Conservation (phyloP, 2,113 vertebrate species). For the Chrysemys picta region DNA sequence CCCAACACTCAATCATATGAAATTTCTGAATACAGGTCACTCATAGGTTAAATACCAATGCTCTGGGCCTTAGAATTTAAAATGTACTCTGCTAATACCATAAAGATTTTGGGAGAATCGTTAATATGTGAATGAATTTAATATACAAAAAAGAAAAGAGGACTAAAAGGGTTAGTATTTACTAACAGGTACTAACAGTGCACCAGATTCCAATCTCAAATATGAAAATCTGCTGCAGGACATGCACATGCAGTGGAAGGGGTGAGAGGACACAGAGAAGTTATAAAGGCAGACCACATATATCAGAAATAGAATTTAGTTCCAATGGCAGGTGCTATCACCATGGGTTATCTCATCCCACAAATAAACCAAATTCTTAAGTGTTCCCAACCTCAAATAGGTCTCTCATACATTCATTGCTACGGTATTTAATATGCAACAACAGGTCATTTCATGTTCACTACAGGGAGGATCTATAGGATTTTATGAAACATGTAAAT, state of each 20-base stretch:
- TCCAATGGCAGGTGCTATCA: rapidly evolving
- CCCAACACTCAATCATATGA: background rate
- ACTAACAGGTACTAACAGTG: background rate
- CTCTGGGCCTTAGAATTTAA: background rate
- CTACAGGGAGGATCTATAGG: background rate
- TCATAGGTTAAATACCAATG: background rate
- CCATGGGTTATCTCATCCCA: rapidly evolving
- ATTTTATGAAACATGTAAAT: background rate
- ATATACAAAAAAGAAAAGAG: background rate
- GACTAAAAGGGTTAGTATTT: background rate
- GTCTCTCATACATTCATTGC: background rate
- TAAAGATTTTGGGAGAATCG: background rate
- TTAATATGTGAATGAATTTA: background rate
- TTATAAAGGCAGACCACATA: background rate
- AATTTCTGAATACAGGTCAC: background rate
- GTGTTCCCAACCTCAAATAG: rapidly evolving
- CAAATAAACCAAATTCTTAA: background rate
- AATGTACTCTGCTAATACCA: background rate
- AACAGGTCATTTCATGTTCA: background rate
- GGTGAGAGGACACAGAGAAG: background rate
- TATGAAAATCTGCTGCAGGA: background rate
- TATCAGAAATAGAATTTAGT: rapidly evolving
- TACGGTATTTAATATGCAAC: background rate
- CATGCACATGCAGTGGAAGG: background rate
- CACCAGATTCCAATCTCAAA: background rate